Evolutionary conservation across 2,888 invertebrate species (phyloP), one percentile per base, ranked within the genome.

Genomic region (Aproaerema taeniolella): DNA sequence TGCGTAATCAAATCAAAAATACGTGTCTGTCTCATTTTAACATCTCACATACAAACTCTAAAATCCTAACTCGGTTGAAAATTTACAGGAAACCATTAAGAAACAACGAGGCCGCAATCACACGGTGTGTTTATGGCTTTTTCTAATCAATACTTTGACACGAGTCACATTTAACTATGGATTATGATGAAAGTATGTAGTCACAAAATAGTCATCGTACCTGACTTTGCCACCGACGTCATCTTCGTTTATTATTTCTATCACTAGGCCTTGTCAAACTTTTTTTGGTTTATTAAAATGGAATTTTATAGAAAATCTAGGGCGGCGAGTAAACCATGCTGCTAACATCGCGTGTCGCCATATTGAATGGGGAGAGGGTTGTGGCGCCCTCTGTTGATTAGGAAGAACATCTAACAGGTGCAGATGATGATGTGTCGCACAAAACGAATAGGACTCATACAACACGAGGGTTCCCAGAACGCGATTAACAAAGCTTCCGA

Each of bases 351-450:
- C 47, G 47, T 45, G 46, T 42, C 62, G 66, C 66, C 67, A 67
- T 68, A 46, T 66, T 52, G 48, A 47, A 61, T 55, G 51, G 50
- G 41, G 49, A 46, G 46, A 55, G 56, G 53, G 50, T 26, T 47
- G 39, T 36, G 44, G 52, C 67, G 76, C 67, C 78, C 78, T 70
- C 78, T 78, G 61, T 49, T n/a, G n/a, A n/a, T n/a, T n/a, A n/a
- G n/a, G n/a, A n/a, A n/a, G n/a, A n/a, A n/a, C n/a, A n/a, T n/a
- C n/a, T n/a, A n/a, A n/a, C n/a, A n/a, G n/a, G n/a, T n/a, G n/a
- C n/a, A n/a, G n/a, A n/a, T n/a, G n/a, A n/a, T n/a, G n/a, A n/a
- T n/a, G n/a, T n/a, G n/a, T n/a, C n/a, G n/a, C n/a, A n/a, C n/a
- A n/a, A n/a, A n/a, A n/a, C n/a, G n/a, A n/a, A n/a, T n/a, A n/a